phyloP scores from a whole-genome alignment of 2,797 vertebrate species.

The Miichthys miiuy region DNA sequence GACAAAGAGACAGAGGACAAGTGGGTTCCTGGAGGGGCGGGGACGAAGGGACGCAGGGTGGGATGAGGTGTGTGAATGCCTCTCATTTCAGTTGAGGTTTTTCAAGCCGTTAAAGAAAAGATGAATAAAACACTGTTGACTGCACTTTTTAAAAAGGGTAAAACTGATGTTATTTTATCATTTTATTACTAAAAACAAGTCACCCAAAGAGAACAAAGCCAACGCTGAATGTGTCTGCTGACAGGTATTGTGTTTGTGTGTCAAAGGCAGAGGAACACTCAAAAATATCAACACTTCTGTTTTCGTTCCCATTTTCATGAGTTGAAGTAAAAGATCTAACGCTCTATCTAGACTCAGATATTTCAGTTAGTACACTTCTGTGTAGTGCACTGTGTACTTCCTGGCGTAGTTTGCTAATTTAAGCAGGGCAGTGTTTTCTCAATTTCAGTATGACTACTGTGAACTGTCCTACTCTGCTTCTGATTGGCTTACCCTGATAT shows the following conservation, averaged over 20 bases:
- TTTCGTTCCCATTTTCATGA: too few species aligned
- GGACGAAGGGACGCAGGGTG: conserved; percentile 1
- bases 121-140: conserved; percentile 29
- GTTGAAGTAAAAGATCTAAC: too few species aligned
- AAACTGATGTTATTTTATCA: conserved; percentile 23
- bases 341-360: too few species aligned
- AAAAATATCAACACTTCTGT: too few species aligned
- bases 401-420: too few species aligned
- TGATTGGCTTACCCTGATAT: too few species aligned
- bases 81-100: conserved; percentile 35
- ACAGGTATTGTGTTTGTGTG: not conserved
- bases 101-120: conserved; percentile 3
- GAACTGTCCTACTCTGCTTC: too few species aligned
- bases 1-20: conserved; percentile 84
- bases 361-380: too few species aligned
- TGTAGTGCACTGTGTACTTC: too few species aligned
- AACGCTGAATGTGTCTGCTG: not conserved
- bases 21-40: conserved; percentile 57
- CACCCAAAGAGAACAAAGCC: not conserved
- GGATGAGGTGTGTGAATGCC: conserved; percentile 28
- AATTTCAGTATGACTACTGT: too few species aligned
- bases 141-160: not conserved
- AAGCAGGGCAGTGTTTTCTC: too few species aligned
- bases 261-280: not conserved
- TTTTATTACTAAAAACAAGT: not conserved